phyloP scores from a whole-genome alignment of 2,888 invertebrate species.

The Agrochola circellaris region DNA sequence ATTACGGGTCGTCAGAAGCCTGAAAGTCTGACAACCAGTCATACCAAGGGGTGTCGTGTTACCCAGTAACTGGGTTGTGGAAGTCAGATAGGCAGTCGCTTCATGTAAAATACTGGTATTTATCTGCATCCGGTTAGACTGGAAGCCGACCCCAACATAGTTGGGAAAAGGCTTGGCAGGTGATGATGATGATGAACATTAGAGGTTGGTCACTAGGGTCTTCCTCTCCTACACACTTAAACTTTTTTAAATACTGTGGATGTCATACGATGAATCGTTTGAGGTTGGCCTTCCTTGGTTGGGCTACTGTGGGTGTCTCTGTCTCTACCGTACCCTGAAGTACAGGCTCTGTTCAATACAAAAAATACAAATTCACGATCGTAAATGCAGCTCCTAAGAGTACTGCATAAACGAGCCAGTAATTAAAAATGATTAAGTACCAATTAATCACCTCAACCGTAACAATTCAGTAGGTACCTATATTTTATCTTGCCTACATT shows the following conservation, averaged over 20 bases:
- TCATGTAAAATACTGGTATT: no score
- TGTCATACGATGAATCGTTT: neutral
- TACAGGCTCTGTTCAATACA: neutral
- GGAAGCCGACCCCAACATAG: no score
- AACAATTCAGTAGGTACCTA: neutral
- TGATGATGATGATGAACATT: no score
- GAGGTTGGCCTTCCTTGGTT: neutral
- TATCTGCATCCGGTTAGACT: no score
- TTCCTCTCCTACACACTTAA: neutral
- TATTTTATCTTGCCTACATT: neutral
- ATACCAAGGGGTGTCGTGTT: no score
- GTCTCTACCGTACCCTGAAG: neutral
- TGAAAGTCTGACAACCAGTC: no score
- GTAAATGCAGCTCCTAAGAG: neutral
- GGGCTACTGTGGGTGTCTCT: neutral
- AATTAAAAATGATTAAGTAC: constrained; percentile 50
- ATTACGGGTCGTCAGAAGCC: no score
- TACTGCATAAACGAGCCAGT: constrained; percentile 4
- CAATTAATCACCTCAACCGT: constrained; percentile 27
- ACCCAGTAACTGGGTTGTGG: no score
- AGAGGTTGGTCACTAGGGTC: no score
- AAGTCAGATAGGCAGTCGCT: no score
- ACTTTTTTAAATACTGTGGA: neutral
- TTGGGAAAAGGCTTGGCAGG: no score
- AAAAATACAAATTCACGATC: neutral